These are phyloP conservation scores for Antheraea yamamai DNA, from an alignment of 2,888 invertebrate genomes.

Conservation along the genomic window DNA sequence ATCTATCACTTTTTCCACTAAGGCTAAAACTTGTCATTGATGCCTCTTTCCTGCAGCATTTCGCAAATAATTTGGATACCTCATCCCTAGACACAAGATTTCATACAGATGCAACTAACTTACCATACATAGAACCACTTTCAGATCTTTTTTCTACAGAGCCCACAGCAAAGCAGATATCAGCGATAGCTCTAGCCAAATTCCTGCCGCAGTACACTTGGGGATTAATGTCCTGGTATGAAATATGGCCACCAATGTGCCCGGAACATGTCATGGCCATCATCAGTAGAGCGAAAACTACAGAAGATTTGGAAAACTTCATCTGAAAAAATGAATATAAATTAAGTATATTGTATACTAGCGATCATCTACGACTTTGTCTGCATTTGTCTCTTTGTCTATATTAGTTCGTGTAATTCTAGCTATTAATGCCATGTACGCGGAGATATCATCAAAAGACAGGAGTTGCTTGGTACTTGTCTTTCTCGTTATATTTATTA, in stretches of 20 bases:
- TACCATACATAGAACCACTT: constrained; percentile 49
- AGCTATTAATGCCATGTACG: no score
- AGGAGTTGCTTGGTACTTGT: no score
- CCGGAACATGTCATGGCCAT: constrained; percentile 38
- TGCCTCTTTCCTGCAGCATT: no score
- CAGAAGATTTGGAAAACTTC: constrained; percentile 29
- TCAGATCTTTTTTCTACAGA: constrained; percentile 46
- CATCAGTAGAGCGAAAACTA: constrained; percentile 35
- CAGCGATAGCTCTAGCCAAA: constrained; percentile 49
- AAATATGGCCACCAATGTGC: constrained; percentile 44
- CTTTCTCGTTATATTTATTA: no score
- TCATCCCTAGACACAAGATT: not conserved
- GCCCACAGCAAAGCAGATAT: constrained; percentile 46
- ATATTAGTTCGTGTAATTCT: no score
- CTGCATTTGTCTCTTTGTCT: no score
- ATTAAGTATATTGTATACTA: constrained; percentile 23
- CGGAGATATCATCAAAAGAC: no score
- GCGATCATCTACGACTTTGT: not conserved
- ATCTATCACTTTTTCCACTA: no score
- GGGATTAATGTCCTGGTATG: constrained; percentile 40
- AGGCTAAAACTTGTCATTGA: no score
- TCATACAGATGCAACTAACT: constrained; percentile 27
- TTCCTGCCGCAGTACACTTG: constrained; percentile 58
- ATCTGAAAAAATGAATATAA: constrained; percentile 40
- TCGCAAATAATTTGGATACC: no score